phyloP scores from a whole-genome alignment of 2,797 vertebrate species.

The Anolis apletophallus region DNA sequence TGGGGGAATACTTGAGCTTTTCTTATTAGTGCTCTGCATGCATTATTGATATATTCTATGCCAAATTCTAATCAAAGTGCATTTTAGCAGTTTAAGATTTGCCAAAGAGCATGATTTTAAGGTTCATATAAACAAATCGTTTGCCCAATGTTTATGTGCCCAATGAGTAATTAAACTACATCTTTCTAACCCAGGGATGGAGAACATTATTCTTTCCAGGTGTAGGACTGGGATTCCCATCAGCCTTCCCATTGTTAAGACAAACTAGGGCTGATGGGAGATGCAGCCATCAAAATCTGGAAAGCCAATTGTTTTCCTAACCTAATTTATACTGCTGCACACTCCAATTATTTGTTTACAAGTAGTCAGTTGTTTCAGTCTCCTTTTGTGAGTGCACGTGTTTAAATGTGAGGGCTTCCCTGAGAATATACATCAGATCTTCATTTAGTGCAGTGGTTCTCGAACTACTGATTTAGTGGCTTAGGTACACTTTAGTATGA shows the following conservation, averaged over 20 bases:
- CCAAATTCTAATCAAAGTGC: neutral
- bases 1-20: neutral
- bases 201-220: neutral
- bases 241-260: neutral
- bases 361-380: neutral
- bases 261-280: neutral
- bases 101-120: neutral
- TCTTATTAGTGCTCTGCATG: neutral
- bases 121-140: neutral
- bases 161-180: neutral
- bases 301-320: neutral
- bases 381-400: neutral
- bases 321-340: neutral
- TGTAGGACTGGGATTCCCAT: neutral
- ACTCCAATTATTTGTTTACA: neutral
- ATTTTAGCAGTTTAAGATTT: neutral
- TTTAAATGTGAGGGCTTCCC: neutral
- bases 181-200: neutral
- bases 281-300: neutral
- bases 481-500: neutral
- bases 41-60: neutral
- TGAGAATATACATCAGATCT: neutral
- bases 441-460: neutral
- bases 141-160: neutral
- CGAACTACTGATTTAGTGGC: too few relatives aligned